Conservation (phyloP, 2,113 vertebrate genomes). For the Beaufortia kweichowensis region DNA sequence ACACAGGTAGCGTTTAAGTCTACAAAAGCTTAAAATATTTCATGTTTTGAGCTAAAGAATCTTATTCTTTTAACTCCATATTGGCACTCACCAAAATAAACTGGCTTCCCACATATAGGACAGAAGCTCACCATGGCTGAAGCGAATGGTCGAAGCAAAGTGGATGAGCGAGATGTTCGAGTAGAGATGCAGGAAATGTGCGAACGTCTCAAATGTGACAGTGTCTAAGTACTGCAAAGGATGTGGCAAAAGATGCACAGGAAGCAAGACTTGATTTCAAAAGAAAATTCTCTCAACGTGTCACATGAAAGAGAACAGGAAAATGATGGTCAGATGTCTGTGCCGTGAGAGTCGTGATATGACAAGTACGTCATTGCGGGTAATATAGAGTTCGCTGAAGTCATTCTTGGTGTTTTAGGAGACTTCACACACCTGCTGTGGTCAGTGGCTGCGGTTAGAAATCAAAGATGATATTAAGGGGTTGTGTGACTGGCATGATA, state of each 20-base stretch:
- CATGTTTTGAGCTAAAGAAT: not conserved
- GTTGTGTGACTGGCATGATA: no score
- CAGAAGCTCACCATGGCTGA: slow-evolving; percentile 78
- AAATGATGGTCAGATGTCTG: not conserved
- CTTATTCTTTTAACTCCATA: not conserved
- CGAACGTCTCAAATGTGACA: slow-evolving; percentile 32
- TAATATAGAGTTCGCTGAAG: not conserved
- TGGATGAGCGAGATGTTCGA: slow-evolving; percentile 10
- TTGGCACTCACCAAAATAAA: slow-evolving; percentile 80
- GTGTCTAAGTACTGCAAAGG: slow-evolving; percentile 50
- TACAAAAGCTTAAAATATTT: no score
- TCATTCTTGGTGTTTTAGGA: not conserved
- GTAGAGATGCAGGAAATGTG: slow-evolving; percentile 54
- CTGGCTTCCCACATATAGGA: slow-evolving; percentile 79
- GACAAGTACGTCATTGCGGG: not conserved
- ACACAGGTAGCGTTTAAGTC: not conserved
- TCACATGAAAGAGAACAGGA: not conserved
- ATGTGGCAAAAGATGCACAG: slow-evolving; percentile 60
- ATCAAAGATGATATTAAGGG: slow-evolving; percentile 20
- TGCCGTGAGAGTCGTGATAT: not conserved
- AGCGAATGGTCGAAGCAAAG: slow-evolving; percentile 49
- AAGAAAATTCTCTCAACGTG: not conserved
- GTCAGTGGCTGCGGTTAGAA: slow-evolving; percentile 31
- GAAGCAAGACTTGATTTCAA: slow-evolving; percentile 38
- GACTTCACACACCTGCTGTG: slow-evolving; percentile 27